Conservation (phyloP, 2,797 vertebrate genomes). For the Chrosomus eos region DNA sequence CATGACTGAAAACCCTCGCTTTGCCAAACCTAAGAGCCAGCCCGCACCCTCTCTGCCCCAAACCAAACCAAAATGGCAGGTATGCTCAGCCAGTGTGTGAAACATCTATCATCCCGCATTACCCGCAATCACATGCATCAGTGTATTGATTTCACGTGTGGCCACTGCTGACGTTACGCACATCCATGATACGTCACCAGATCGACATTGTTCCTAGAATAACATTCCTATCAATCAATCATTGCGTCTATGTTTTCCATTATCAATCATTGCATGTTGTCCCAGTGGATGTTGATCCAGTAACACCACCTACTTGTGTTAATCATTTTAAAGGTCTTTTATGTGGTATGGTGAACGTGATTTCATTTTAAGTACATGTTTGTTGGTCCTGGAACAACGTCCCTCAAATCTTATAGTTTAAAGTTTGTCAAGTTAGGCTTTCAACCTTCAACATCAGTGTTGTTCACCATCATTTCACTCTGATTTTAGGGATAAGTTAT, state of each 20-base stretch:
- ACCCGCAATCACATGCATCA: not conserved
- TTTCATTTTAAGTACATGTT: not conserved
- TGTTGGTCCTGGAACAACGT: not conserved
- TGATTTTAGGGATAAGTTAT: not conserved
- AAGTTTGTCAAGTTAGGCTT: not conserved
- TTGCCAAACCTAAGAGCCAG: constrained; percentile 81
- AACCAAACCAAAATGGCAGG: constrained; percentile 87
- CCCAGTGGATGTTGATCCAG: not conserved
- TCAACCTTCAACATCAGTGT: not conserved
- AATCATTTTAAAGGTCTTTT: not conserved
- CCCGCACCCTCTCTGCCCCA: constrained; percentile 69
- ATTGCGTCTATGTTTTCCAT: not conserved
- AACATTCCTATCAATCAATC: not conserved
- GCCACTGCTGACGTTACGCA: not conserved
- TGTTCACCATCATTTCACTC: not conserved
- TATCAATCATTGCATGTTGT: not conserved
- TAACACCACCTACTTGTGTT: not conserved
- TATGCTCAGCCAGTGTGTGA: constrained; percentile 70
- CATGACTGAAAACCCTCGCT: constrained; percentile 80
- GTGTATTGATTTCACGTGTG: not conserved
- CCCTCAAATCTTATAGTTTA: not conserved
- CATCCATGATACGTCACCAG: not conserved
- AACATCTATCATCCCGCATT: not conserved
- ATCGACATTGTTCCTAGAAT: not conserved
- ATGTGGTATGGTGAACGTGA: not conserved